Conservation (phyloP, 1,140 invertebrate species). For the Portunus trituberculatus region DNA sequence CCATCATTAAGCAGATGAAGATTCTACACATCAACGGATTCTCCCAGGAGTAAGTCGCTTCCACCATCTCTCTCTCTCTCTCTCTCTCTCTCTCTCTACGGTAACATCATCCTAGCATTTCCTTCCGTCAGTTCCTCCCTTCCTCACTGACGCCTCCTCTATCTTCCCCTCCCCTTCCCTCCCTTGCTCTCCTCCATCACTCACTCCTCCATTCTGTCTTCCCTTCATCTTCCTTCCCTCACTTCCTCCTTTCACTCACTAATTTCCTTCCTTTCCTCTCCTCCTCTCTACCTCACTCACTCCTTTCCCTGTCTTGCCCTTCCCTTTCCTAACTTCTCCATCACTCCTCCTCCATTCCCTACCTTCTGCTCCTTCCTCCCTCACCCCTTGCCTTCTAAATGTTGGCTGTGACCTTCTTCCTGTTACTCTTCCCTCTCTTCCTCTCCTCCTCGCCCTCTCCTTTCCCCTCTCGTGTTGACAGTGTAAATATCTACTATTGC, state of each 20-base stretch:
- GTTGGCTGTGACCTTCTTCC: too few relatives aligned
- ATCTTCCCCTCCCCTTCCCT: not conserved
- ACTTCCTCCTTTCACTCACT: not conserved
- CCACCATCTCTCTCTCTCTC: not conserved
- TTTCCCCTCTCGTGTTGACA: not conserved
- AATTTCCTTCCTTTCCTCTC: not conserved
- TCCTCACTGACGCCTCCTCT: not conserved
- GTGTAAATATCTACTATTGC: not conserved
- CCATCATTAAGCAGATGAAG: constrained; percentile 92
- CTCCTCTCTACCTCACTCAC: not conserved
- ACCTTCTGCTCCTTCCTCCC: not conserved
- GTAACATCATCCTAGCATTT: not conserved
- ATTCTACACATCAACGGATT: constrained; percentile 88
- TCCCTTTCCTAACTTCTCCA: too few relatives aligned
- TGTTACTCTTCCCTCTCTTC: not conserved
- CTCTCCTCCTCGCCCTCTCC: not conserved
- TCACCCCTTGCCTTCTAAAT: too few relatives aligned
- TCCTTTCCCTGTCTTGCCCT: too few relatives aligned
- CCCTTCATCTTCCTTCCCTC: not conserved
- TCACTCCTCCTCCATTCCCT: not conserved
- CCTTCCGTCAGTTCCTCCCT: not conserved
- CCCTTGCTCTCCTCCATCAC: not conserved
- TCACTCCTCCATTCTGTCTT: not conserved
- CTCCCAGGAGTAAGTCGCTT: constrained; percentile 81
- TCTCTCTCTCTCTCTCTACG: constrained; percentile 13